Conservation (phyloP, 30 jellyfish, hydroid and myxozoan genomes). For the Nemopilema nomurai region DNA sequence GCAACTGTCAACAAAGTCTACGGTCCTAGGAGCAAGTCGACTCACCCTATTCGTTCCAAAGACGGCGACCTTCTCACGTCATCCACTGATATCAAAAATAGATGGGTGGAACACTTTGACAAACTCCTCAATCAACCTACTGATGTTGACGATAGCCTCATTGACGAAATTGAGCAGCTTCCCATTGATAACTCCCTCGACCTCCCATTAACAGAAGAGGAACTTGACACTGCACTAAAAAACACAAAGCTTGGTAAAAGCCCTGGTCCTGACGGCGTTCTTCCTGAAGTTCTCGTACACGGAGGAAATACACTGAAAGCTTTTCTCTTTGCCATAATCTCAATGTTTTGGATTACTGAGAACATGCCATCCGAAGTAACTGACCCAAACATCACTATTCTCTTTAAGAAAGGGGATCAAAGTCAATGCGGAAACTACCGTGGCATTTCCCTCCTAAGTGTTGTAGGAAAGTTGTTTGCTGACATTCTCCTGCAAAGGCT, state of each 20-base stretch:
- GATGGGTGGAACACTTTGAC: constrained; percentile 62
- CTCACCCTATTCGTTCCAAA: constrained; percentile 48
- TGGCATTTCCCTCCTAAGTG: constrained; percentile 46
- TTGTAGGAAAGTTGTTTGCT: constrained; percentile 36
- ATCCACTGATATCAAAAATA: constrained; percentile 37
- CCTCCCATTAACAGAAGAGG: constrained; percentile 20
- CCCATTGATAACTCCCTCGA: constrained; percentile 17
- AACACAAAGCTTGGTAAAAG: constrained; percentile 20
- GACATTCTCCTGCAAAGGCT: constrained; percentile 17
- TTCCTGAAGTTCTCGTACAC: constrained; percentile 36
- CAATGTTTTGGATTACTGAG: constrained; percentile 16
- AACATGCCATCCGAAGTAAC: constrained; percentile 44
- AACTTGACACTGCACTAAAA: constrained; percentile 25
- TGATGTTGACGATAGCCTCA: constrained; percentile 21
- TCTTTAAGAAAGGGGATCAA: constrained; percentile 34
- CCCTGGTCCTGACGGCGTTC: constrained; percentile 45
- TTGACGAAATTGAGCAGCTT: constrained; percentile 28
- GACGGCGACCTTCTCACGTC: constrained; percentile 55
- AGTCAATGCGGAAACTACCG: constrained; percentile 34
- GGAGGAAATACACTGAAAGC: constrained; percentile 29
- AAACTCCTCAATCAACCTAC: constrained; percentile 60
- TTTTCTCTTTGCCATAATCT: constrained; percentile 16
- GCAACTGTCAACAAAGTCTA: constrained; percentile 55
- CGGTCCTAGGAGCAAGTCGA: constrained; percentile 53
- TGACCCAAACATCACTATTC: constrained; percentile 28